Evolutionary conservation across 2,113 vertebrate genomes (phyloP).

Genomic region (Cinclus mexicanus): DNA sequence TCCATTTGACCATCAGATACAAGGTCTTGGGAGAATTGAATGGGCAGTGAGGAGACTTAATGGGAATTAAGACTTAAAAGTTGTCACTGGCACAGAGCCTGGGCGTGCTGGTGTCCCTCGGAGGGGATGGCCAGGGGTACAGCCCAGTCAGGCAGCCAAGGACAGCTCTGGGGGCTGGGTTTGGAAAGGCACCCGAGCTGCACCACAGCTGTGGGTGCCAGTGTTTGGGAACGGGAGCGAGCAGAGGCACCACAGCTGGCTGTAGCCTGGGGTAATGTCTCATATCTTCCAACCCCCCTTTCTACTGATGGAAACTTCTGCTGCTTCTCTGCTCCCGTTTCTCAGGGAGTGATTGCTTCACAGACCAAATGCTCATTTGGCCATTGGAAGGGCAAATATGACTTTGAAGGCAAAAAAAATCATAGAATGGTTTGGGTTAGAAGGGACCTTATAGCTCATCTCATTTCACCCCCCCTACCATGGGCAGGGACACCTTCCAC

Average conservation of each 20-base stretch:
- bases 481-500: background rate
- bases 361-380: background rate
- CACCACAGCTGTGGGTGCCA: background rate
- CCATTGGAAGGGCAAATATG: background rate
- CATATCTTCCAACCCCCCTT: background rate
- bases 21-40: accelerated
- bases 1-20: background rate
- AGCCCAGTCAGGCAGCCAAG: background rate
- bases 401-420: background rate
- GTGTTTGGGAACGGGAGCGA: background rate
- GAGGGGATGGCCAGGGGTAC: accelerated
- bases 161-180: background rate
- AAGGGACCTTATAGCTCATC: background rate
- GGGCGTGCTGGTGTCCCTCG: background rate
- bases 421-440: background rate
- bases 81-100: accelerated
- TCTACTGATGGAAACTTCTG: background rate
- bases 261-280: accelerated
- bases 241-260: accelerated
- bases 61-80: background rate
- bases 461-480: background rate
- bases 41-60: background rate
- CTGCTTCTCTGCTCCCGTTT: background rate
- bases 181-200: background rate
- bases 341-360: no score